Conservation (phyloP, 2,113 vertebrate species). For the Scytalopus superciliaris region DNA sequence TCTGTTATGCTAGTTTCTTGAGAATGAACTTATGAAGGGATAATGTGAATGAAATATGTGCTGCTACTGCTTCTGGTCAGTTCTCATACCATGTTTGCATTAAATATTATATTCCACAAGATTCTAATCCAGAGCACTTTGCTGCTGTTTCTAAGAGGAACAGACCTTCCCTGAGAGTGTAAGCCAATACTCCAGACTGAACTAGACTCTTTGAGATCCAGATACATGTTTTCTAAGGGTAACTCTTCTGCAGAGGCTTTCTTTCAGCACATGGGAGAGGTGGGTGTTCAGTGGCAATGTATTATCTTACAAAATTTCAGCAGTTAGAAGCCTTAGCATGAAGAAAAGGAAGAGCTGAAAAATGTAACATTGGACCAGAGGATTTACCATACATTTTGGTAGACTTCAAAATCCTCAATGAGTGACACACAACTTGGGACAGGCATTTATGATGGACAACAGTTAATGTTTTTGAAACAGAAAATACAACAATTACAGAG, state of each 20-base stretch:
- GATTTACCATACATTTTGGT: background rate
- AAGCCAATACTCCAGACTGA: background rate
- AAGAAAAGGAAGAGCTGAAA: background rate
- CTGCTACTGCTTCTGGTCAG: background rate
- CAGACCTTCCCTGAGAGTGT: background rate
- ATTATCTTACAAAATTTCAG: background rate
- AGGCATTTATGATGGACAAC: background rate
- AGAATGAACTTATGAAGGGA: background rate
- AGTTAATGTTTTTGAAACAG: background rate
- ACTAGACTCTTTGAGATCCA: background rate
- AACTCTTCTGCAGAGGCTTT: background rate
- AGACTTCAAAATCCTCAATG: background rate
- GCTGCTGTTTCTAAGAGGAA: background rate
- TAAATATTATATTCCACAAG: background rate
- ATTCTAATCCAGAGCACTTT: background rate
- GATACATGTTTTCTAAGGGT: background rate
- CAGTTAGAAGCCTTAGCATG: background rate
- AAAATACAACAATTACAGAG: background rate
- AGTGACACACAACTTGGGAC: background rate
- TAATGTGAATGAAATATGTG: background rate
- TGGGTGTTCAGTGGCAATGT: background rate
- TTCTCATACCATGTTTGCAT: background rate
- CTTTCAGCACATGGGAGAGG: background rate
- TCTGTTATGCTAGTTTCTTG: background rate
- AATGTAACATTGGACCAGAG: background rate